phyloP scores from a whole-genome alignment of 2,797 vertebrate species.

The Anguilla megastoma region DNA sequence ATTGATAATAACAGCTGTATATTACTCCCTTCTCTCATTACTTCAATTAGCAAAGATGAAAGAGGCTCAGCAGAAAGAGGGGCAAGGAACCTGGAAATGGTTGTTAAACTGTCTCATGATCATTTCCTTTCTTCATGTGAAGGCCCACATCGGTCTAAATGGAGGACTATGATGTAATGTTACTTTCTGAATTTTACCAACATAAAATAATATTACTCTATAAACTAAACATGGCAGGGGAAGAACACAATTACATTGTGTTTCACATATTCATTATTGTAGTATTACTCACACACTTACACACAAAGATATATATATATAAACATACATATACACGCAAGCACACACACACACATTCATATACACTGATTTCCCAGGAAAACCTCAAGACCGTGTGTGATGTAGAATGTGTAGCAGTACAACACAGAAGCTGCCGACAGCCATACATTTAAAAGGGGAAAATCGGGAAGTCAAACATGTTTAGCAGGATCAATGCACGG shows the following conservation, averaged over 20 bases:
- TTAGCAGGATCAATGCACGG: slow-evolving; percentile 65
- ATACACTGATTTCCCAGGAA: neutral
- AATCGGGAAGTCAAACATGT: slow-evolving; percentile 64
- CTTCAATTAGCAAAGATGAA: slow-evolving; percentile 8
- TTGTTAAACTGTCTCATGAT: neutral
- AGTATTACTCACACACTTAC: neutral
- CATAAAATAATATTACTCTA: neutral
- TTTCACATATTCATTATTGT: neutral
- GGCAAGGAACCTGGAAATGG: neutral
- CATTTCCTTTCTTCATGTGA: neutral
- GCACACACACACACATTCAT: no score
- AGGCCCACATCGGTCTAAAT: neutral
- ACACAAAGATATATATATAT: no score
- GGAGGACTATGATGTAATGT: neutral
- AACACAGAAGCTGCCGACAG: slow-evolving; percentile 17
- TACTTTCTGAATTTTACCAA: neutral
- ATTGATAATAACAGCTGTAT: neutral
- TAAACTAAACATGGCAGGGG: neutral
- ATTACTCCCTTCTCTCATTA: neutral
- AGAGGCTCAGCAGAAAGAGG: neutral
- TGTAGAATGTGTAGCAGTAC: slow-evolving; percentile 5
- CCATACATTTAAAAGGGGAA: slow-evolving; percentile 39
- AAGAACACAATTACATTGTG: neutral
- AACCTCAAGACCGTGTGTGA: neutral
- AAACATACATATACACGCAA: no score